Evolutionary conservation across 2,113 vertebrate species (phyloP).

Genomic region (Bufo gargarizans): DNA sequence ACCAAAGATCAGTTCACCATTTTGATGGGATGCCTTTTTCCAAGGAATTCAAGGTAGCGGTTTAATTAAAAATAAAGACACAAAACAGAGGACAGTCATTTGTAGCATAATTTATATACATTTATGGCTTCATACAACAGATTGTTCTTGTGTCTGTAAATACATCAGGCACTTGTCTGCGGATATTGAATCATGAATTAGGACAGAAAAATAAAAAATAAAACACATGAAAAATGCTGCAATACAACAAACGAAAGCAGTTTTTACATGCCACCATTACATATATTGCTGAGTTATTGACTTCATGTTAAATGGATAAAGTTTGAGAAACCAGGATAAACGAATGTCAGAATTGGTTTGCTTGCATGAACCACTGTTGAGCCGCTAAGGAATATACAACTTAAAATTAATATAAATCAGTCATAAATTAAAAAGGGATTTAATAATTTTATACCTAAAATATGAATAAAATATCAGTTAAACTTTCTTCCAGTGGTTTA

Average conservation of each 20-base stretch:
- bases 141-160: constrained; percentile 82
- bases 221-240: constrained; percentile 65
- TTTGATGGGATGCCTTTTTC: too few species aligned
- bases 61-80: constrained; percentile 11
- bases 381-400: constrained; percentile 76
- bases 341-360: constrained; percentile 61
- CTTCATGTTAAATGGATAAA: constrained; percentile 67
- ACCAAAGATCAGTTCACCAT: too few species aligned
- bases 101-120: constrained; percentile 86
- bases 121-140: constrained; percentile 90
- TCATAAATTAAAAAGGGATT: constrained; percentile 84
- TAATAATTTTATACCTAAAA: constrained; percentile 81
- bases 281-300: constrained; percentile 67
- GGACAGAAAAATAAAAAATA: constrained; percentile 69
- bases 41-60: too few species aligned
- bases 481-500: constrained; percentile 73
- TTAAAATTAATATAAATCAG: constrained; percentile 77
- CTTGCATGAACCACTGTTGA: constrained; percentile 78
- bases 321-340: constrained; percentile 56
- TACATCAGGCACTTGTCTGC: constrained; percentile 86
- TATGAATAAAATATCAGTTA: constrained; percentile 73
- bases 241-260: constrained; percentile 65
- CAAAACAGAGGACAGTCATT: constrained; percentile 72
- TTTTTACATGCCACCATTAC: constrained; percentile 66
- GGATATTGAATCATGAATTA: constrained; percentile 69